Evolutionary conservation across 2,113 vertebrate species (phyloP), one percentile per base, ranked within the genome.

Genomic region (Glaucidium brasilianum): DNA sequence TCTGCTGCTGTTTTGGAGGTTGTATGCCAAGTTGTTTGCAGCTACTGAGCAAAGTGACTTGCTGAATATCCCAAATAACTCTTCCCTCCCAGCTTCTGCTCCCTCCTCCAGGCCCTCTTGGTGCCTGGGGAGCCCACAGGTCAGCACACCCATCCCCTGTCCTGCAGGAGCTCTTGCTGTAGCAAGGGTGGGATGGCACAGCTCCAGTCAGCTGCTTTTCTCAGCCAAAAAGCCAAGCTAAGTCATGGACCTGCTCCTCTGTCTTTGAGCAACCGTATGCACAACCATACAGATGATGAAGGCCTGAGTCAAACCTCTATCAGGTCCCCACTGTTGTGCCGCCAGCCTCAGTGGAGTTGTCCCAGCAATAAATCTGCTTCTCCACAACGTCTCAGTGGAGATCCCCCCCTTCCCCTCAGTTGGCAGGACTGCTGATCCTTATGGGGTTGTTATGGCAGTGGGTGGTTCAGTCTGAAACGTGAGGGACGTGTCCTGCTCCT

Each of bases 351-450:
- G 32, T 58, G 41, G 49, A 62, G 39, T 26, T 83, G 30, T 83
- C 15, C 6, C 53, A 56, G 78, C 30, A 73, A 37, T 58, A 49
- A 73, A 37, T 83, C 55, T 47, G 39, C 56, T 80, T 60, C 53
- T 64, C 15, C 9, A 0, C 3, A 3, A 26, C 11, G 34, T 84
- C 50, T 83, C 45, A 32, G 53, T 41, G 50, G 58, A 58, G 67
- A 74, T 67, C 10, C 10, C 8, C 23, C 88, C n/a, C 37, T 69
- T 86, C 49, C 5, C 37, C 2, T 0, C 62, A 73, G 12, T 62
- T 4, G 3, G 9, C 12, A 4, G 0, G 1, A 26, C 12, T 45
- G 19, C 27, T 73, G 58, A 60, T 35, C 62, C 1, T 0, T 43
- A 10, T 0, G 7, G 43, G 11, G 15, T 56, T 4, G 0, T 52